phyloP scores from a whole-genome alignment of 2,797 vertebrate genomes.

The Podargus strigoides region DNA sequence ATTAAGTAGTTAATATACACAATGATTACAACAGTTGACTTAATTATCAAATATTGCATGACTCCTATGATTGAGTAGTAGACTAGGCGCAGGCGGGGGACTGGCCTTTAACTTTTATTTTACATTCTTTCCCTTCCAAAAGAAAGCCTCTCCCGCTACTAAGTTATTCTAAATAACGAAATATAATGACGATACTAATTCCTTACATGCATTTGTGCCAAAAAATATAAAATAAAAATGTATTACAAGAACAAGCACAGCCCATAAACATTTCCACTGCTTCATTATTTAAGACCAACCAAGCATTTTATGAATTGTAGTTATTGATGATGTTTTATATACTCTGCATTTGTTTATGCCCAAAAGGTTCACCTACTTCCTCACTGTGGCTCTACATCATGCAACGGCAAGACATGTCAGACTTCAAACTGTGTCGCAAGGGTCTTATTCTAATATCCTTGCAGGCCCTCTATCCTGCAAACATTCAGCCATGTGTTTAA shows the following conservation, averaged over 20 bases:
- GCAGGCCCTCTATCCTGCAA: neutral
- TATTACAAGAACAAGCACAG: neutral
- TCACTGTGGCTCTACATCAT: neutral
- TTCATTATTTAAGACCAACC: slow-evolving; percentile 31
- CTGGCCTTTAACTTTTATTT: neutral
- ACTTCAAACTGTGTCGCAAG: neutral
- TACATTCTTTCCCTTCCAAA: neutral
- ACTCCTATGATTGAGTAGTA: neutral
- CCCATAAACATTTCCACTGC: slow-evolving; percentile 12
- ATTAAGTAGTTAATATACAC: neutral
- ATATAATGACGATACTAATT: neutral
- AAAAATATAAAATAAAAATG: slow-evolving; percentile 8
- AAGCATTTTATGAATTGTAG: slow-evolving; percentile 16
- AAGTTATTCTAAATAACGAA: neutral
- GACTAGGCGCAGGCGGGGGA: fast-evolving
- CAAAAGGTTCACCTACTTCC: neutral
- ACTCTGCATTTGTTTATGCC: neutral
- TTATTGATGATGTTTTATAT: neutral
- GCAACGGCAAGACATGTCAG: neutral
- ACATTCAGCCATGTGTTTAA: slow-evolving; percentile 20
- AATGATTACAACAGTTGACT: neutral
- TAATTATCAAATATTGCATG: neutral
- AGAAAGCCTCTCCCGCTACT: neutral
- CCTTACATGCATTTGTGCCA: neutral
- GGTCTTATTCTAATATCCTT: neutral